Evolutionary conservation across 1,140 invertebrate species (phyloP).

Genomic region (Lordiphosa stackelbergi): DNA sequence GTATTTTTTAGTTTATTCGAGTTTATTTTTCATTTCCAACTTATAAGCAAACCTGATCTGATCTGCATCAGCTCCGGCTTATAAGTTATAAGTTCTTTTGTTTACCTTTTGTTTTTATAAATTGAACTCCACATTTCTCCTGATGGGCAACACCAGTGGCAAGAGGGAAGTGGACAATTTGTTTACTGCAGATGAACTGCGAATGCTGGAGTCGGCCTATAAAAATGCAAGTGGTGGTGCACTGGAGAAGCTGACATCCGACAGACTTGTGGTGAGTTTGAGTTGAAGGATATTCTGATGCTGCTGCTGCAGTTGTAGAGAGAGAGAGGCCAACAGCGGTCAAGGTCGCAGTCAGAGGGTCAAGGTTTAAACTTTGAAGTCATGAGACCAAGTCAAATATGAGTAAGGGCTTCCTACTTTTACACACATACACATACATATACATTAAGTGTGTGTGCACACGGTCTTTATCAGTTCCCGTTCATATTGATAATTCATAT

Average conservation of each 20-base stretch:
- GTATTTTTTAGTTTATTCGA: too few species aligned
- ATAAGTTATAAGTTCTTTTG: too few species aligned
- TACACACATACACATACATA: background rate
- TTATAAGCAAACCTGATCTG: too few species aligned
- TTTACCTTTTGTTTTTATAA: too few species aligned
- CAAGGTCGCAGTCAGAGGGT: conserved; percentile 41
- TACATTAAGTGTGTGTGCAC: background rate
- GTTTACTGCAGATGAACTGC: conserved; percentile 54
- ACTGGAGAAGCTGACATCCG: conserved; percentile 56
- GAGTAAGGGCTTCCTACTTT: conserved; percentile 14
- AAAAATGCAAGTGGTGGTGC: conserved; percentile 61
- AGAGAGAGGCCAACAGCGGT: conserved; percentile 49
- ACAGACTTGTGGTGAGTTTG: conserved; percentile 60
- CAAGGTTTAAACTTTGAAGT: conserved; percentile 39
- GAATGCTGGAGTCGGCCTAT: conserved; percentile 52
- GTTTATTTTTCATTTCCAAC: too few species aligned
- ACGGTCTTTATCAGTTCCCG: conserved; percentile 27
- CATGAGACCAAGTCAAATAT: conserved; percentile 20
- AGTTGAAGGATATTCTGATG: conserved; percentile 17
- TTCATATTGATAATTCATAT: conserved; percentile 30
- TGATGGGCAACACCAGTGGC: conserved; percentile 60
- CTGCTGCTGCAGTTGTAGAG: conserved; percentile 32
- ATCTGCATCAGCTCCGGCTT: too few species aligned
- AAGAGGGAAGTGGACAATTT: conserved; percentile 59
- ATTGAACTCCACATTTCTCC: conserved; percentile 1